Evolutionary conservation across 1,140 invertebrate genomes (phyloP).

Genomic region (Drosophila watanabei): DNA sequence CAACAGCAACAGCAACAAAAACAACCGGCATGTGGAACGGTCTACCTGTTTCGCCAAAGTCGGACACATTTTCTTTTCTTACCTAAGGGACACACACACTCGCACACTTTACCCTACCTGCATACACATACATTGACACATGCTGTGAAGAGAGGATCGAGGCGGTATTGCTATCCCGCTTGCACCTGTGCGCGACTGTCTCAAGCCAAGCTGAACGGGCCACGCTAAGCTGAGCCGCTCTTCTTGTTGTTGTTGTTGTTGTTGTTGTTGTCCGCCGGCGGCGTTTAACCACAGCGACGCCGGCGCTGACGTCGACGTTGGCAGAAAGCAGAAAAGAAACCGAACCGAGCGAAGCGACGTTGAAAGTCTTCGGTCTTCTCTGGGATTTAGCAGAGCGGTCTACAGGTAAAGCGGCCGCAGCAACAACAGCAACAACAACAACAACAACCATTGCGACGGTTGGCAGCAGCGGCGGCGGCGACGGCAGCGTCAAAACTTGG

Average conservation of each 20-base stretch:
- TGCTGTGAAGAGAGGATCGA: conserved; percentile 37
- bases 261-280: conserved; percentile 68
- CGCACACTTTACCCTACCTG: conserved; percentile 51
- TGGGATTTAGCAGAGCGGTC: conserved; percentile 42
- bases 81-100: conserved; percentile 66
- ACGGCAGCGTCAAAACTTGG: conserved; percentile 67
- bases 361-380: conserved; percentile 59
- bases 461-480: conserved; percentile 18
- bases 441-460: conserved; percentile 1
- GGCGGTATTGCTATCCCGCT: conserved; percentile 24
- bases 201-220: conserved; percentile 82
- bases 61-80: conserved; percentile 79
- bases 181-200: conserved; percentile 51
- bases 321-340: conserved; percentile 52
- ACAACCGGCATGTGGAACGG: conserved; percentile 54
- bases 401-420: conserved; percentile 43
- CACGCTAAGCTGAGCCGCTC: conserved; percentile 76
- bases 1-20: conserved; percentile 34
- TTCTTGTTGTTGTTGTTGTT: conserved; percentile 4
- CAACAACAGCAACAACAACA: conserved; percentile 17
- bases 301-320: conserved; percentile 40
- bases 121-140: conserved; percentile 22
- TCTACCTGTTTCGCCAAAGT: conserved; percentile 78
- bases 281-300: conserved; percentile 71
- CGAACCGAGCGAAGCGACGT: conserved; percentile 41